Percentiles rank a stretch among this genome's conserved stretches.
phyloP scores from a whole-genome alignment of 2,797 vertebrate species.

The Capromys pilorides region DNA sequence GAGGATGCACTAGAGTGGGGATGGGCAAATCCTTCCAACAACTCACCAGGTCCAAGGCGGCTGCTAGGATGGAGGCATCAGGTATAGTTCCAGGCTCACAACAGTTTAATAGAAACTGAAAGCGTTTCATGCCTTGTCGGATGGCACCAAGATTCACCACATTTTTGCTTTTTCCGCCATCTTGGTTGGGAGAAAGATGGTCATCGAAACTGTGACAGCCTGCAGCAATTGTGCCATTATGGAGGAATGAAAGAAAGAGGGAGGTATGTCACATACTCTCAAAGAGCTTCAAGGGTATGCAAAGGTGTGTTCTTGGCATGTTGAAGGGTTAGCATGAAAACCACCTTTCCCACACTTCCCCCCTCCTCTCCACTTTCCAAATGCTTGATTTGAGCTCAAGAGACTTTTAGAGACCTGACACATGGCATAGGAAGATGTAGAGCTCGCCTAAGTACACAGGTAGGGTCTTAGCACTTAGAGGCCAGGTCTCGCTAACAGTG shows the following conservation, averaged over 20 bases:
- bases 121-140: constrained; percentile 98
- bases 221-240: constrained; percentile 76
- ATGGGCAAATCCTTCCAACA: background rate
- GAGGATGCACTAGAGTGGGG: background rate
- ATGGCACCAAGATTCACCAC: constrained; percentile 98
- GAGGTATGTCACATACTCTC: background rate
- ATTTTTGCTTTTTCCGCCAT: constrained; percentile 96
- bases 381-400: background rate
- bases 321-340: background rate
- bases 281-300: constrained; percentile 47
- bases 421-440: background rate
- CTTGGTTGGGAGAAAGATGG: constrained; percentile 93
- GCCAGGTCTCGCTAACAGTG: background rate
- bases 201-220: constrained; percentile 97
- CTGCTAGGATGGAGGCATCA: constrained; percentile 97
- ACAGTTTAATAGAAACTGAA: constrained; percentile 99
- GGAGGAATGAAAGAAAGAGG: constrained; percentile 65
- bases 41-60: constrained; percentile 96
- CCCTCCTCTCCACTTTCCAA: background rate
- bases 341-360: background rate
- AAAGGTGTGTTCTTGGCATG: background rate
- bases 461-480: background rate
- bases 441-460: background rate
- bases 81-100: constrained; percentile 99
- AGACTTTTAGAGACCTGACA: constrained; percentile 5